phyloP scores from a whole-genome alignment of 2,113 vertebrate species.

The Passer montanus region DNA sequence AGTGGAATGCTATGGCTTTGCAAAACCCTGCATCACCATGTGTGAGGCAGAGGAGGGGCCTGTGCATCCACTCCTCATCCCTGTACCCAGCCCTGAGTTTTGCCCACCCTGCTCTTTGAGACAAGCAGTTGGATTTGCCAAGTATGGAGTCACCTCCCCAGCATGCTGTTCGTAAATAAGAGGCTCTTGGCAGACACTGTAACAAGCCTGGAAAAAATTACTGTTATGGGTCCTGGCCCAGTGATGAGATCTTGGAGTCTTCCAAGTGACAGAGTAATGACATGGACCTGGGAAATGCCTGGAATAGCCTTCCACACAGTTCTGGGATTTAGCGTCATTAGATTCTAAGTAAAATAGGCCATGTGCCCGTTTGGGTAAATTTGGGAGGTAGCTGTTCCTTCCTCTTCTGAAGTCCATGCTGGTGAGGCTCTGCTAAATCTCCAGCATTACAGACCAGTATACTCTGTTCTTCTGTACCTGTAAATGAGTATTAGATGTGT shows the following conservation, averaged over 20 bases:
- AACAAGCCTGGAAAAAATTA: neutral
- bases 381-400: neutral
- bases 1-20: neutral
- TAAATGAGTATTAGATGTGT: neutral
- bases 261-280: neutral
- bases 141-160: neutral
- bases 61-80: fast-evolving
- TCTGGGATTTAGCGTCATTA: neutral
- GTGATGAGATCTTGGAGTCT: slow-evolving; percentile 2
- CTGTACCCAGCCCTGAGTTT: fast-evolving
- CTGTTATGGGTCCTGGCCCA: neutral
- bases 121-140: neutral
- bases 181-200: neutral
- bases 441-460: neutral
- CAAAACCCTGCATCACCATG: fast-evolving
- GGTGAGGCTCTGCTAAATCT: neutral
- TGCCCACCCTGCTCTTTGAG: neutral
- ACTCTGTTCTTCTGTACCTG: neutral
- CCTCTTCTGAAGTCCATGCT: neutral
- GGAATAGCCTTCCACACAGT: neutral
- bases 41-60: neutral
- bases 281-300: neutral
- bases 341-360: neutral
- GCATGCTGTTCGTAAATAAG: neutral
- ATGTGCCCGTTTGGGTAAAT: neutral